Evolutionary conservation across 2,888 invertebrate genomes (phyloP), one percentile per base, ranked within the genome.

Genomic region (Synanthedon myopaeformis): DNA sequence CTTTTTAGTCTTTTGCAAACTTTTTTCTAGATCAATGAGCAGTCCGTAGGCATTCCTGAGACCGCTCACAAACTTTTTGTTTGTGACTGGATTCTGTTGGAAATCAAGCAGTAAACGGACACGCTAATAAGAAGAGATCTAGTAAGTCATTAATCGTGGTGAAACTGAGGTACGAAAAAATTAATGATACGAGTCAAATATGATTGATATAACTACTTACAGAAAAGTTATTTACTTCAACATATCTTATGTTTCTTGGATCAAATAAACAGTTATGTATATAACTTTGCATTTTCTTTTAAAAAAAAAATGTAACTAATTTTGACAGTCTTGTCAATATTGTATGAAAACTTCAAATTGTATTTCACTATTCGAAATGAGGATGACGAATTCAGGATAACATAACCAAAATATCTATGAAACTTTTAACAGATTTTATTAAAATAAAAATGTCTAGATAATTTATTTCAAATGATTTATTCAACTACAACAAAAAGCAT

Each of bases 401-500:
- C 4, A 13, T 11, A 45, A 42, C 13, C 6, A 23, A 35, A 49
- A 49, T 6, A 12, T 19, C 49, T 45, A n/a, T 8, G 19, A 49
- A 10, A 10, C 2, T 35, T 35, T 45, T 14, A 0, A 45, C 5
- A n/a, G 8, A 12, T n/a, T n/a, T n/a, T 12, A 6, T 1, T 45
- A 13, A 45, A 45, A 45, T 45, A 49, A 23, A 23, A 49, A 49
- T 13, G 17, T 49, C 49, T 45, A n/a, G n/a, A n/a, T 13, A 49
- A 49, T 17, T 49, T 49, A 8, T 11, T 23, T 49, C 49, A 80
- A 78, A 80, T 75, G 76, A 74, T 87, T 85, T 85, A 85, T 79
- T 87, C 71, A 85, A 85, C 85, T 86, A 85, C 86, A 86, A 85
- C 83, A 84, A 86, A 86, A 87, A 85, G 80, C 85, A 82, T 84